Conservation (phyloP, 1,140 invertebrate genomes). For the Phenacoccus solenopsis region DNA sequence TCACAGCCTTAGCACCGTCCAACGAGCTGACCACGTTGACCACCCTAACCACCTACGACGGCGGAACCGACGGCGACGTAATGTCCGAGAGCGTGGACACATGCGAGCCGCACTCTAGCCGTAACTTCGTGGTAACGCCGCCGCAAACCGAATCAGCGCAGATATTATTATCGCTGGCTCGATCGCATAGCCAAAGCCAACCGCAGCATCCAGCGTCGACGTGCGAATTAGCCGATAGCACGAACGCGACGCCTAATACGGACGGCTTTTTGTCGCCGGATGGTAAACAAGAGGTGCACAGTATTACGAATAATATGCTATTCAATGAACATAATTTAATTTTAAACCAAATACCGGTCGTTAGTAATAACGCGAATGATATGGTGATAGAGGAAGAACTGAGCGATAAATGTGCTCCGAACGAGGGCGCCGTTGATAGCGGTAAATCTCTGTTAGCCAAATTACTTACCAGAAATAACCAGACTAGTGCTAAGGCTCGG, state of each 20-base stretch:
- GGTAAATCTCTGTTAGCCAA: slow-evolving; percentile 14
- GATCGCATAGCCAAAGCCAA: slow-evolving; percentile 20
- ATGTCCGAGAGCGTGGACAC: neutral
- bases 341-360: neutral
- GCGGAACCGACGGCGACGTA: neutral
- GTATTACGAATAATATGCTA: neutral
- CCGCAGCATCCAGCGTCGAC: too few relatives aligned
- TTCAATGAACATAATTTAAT: neutral
- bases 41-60: too few relatives aligned
- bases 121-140: slow-evolving; percentile 18
- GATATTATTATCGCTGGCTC: slow-evolving; percentile 30
- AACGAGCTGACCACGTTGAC: too few relatives aligned
- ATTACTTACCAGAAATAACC: neutral
- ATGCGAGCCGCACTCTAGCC: neutral
- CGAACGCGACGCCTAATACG: slow-evolving; percentile 11
- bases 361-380: too few relatives aligned
- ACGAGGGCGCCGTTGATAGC: neutral
- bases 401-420: neutral
- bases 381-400: too few relatives aligned
- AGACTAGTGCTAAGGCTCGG: neutral
- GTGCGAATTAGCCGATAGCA: slow-evolving; percentile 20
- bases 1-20: too few relatives aligned
- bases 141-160: slow-evolving; percentile 30
- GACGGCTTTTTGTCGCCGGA: neutral
- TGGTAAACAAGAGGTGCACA: too few relatives aligned